phyloP scores from a whole-genome alignment of 2,113 vertebrate species.

The Oreocharis arfaki region DNA sequence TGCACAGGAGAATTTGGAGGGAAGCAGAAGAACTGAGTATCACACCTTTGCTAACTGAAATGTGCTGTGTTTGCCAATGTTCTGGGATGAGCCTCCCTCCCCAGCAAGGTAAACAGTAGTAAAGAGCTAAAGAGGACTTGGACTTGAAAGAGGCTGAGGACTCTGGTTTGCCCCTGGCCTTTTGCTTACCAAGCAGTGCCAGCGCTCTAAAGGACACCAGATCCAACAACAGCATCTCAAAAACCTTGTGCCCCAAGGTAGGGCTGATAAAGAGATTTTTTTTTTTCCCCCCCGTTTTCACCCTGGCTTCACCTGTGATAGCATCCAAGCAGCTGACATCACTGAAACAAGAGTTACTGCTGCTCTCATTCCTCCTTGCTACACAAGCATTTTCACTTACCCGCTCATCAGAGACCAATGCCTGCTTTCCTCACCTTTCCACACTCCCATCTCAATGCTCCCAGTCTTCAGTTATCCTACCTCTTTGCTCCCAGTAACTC shows the following conservation, averaged over 20 bases:
- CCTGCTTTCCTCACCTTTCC: neutral
- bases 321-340: neutral
- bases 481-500: neutral
- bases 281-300: neutral
- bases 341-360: neutral
- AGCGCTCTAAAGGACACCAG: neutral
- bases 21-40: neutral
- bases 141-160: neutral
- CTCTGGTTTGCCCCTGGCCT: neutral
- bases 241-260: neutral
- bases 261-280: neutral
- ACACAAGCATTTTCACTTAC: neutral
- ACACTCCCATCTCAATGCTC: neutral
- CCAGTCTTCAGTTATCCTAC: neutral
- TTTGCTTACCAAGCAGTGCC: neutral
- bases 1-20: neutral
- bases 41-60: neutral
- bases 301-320: neutral
- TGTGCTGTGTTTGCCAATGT: neutral
- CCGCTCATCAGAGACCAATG: neutral
- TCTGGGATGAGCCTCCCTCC: neutral
- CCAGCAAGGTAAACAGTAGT: neutral
- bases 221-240: neutral
- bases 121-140: neutral
- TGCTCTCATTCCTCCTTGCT: neutral